Evolutionary conservation across 1,140 invertebrate genomes (phyloP), one percentile per base, ranked within the genome.

Genomic region (Gryon sp.): DNA sequence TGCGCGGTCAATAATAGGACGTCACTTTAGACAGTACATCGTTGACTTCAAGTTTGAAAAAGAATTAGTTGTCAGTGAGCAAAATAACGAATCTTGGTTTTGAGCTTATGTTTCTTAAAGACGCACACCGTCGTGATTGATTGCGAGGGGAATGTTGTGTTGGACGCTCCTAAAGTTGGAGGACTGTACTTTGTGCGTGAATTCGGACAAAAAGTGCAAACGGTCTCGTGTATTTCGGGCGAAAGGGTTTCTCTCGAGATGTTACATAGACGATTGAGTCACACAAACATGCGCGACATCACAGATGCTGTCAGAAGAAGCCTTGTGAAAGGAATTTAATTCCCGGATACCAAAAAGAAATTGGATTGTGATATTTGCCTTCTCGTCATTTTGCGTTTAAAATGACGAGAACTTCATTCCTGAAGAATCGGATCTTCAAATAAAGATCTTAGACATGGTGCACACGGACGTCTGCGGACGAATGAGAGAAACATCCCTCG

Each of bases 1-100:
- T 63, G 11, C 34, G 24, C 30, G 59, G 43, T 1, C n/a, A 20
- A 3, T 38, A 38, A 28, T 38, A 38, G 12, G 15, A 12, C 32
- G 43, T 62, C 12, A 45, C 32, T 34, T 32, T 81, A 14, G n/a
- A 53, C 14, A 41, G 77, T 4, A 55, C 63, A 6, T 24, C 65
- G 22, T 62, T 26, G 4, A 59, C 55, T 2, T 65, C 45, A 18
- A 11, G 43, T 15, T 40, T 77, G 32, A 60, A 43, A 18, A 45
- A 32, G 9, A 77, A 73, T 7, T 12, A 73, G 4, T 24, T 68
- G 19, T 66, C 75, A 7, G 41, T 65, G 7, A 20, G 53, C 2
- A 73, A 68, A 26, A 66, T 60, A 0, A 65, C 63, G 0, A 34
- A 18, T 15, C 22, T 20, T 0, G 19, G 38, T 0, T 43, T 41